Conservation (phyloP, 2,888 invertebrate genomes). For the Trichogramma dendrolimi region DNA sequence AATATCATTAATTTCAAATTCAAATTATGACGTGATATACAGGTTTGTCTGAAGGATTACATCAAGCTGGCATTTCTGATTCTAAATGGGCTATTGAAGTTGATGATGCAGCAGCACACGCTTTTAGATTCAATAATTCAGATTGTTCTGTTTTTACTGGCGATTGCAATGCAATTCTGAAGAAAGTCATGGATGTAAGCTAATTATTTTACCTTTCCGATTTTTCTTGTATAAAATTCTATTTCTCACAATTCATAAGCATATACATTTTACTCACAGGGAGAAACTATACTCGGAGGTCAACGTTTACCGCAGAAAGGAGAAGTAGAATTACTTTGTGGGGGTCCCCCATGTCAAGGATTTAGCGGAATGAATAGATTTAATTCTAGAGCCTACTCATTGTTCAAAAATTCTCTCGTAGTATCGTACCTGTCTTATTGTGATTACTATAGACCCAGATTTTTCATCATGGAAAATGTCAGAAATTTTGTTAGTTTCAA, state of each 20-base stretch:
- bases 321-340: conserved; percentile 78
- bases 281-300: conserved; percentile 55
- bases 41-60: conserved; percentile 71
- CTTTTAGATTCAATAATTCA: conserved; percentile 73
- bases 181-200: conserved; percentile 62
- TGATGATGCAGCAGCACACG: conserved; percentile 72
- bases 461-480: conserved; percentile 81
- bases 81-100: conserved; percentile 80
- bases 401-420: conserved; percentile 80
- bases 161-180: conserved; percentile 73
- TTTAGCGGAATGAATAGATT: conserved; percentile 88
- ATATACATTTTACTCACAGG: conserved; percentile 42
- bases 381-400: conserved; percentile 76
- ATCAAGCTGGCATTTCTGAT: conserved; percentile 65
- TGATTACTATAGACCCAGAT: conserved; percentile 79
- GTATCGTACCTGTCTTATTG: conserved; percentile 79
- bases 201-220: conserved; percentile 1
- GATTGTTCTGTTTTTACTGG: conserved; percentile 72
- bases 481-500: conserved; percentile 82
- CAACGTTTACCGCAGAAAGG: conserved; percentile 68
- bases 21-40: conserved; percentile 8
- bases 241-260: neutral
- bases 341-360: conserved; percentile 86
- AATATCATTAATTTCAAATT: neutral
- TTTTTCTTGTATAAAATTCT: conserved; percentile 1